phyloP scores from a whole-genome alignment of 2,797 vertebrate genomes.

The Enteromius viviparus region DNA sequence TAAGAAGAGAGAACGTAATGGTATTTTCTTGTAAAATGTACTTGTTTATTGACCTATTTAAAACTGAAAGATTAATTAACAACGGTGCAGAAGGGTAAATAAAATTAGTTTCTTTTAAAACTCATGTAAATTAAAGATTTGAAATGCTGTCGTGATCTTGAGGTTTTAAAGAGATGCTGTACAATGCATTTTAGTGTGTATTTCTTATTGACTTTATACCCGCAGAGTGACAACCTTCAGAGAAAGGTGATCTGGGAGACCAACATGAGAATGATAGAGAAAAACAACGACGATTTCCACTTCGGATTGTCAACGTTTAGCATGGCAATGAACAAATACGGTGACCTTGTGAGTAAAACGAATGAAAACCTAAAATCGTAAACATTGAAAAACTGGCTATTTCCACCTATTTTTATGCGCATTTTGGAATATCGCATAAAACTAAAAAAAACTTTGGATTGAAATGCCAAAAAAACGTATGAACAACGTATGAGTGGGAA shows the following conservation, averaged over 20 bases:
- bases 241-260: constrained; percentile 75
- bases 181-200: not conserved
- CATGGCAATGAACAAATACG: constrained; percentile 82
- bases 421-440: too few species aligned
- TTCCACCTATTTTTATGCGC: too few species aligned
- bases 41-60: too few species aligned
- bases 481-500: too few species aligned
- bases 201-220: not conserved
- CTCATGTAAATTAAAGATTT: not conserved
- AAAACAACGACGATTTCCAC: constrained; percentile 71
- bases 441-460: too few species aligned
- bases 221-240: constrained; percentile 68
- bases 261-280: constrained; percentile 72
- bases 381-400: not conserved
- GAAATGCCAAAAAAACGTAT: too few species aligned
- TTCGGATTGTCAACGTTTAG: constrained; percentile 70
- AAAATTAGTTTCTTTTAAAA: not conserved
- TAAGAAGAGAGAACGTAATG: too few species aligned
- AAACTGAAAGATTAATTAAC: not conserved
- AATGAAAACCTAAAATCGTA: not conserved
- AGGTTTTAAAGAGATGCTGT: not conserved
- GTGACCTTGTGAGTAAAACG: constrained; percentile 73
- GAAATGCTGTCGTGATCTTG: not conserved
- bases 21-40: too few species aligned
- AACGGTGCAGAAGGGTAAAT: not conserved